Evolutionary conservation across 2,888 invertebrate species (phyloP), one percentile per base, ranked within the genome.

Genomic region (Drosophila birchii): DNA sequence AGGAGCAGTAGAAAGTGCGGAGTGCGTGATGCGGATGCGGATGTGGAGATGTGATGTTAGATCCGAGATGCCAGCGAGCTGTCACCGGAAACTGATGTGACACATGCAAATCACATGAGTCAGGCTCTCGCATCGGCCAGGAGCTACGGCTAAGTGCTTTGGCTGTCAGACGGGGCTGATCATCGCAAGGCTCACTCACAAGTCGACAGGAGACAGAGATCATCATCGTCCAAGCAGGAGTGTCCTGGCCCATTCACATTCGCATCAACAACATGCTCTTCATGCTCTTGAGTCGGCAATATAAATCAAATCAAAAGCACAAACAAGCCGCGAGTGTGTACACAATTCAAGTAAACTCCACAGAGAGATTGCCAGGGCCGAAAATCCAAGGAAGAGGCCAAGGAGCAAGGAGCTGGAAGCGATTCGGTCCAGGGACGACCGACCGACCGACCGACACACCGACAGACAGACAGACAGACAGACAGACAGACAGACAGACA

Each of bases 251-350:
- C 47, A 49, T 54, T 59, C 57, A 36, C 47, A 59, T 47, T 45
- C 53, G 36, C 54, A 49, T 44, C 55, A 47, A 47, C 67, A 68
- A 41, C 64, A 61, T 36, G 51, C 51, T 68, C 68, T 56, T 66
- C 68, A 68, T 66, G 68, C 68, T 66, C 68, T 68, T 66, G 67
- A 68, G 66, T 61, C 56, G 71, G 72, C 63, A 73, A 73, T 73
- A 73, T 72, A 79, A 81, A 82, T 85, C 80, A 82, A 81, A 82
- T 80, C 81, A 78, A 78, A 81, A 76, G 71, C 74, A 78, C 80
- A 82, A 82, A 85, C 82, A 82, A 76, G 69, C 85, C 85, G 85
- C 80, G 75, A 80, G 78, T 82, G 80, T 84, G 80, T 75, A 71
- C 69, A 82, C 80, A 81, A 80, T 72, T 80, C 69, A 70, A 74